These are phyloP conservation scores for Cataglyphis hispanica DNA, from an alignment of 1,140 invertebrate species.

Conservation along the genomic window DNA sequence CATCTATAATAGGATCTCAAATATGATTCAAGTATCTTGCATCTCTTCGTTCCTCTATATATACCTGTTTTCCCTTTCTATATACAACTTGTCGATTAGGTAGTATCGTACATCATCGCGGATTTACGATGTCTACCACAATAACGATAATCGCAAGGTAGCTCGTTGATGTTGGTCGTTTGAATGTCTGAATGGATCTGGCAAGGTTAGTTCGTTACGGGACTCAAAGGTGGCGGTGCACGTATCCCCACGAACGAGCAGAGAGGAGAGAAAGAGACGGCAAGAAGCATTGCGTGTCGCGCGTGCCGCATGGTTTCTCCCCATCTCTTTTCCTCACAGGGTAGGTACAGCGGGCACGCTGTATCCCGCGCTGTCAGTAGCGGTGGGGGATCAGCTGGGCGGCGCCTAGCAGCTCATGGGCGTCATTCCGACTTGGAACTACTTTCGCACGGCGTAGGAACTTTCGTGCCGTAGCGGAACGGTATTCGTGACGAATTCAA, in stretches of 20 bases:
- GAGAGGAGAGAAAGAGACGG: slow-evolving; percentile 23
- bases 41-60: neutral
- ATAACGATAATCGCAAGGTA: slow-evolving; percentile 77
- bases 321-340: neutral
- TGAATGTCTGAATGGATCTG: slow-evolving; percentile 85
- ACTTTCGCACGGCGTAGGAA: slow-evolving; percentile 84
- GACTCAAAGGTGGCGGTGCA: slow-evolving; percentile 83
- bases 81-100: slow-evolving; percentile 38
- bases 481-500: slow-evolving; percentile 86
- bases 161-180: slow-evolving; percentile 84
- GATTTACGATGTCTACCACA: slow-evolving; percentile 53
- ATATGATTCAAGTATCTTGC: neutral
- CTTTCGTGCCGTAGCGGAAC: slow-evolving; percentile 77
- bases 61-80: neutral
- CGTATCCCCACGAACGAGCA: slow-evolving; percentile 66
- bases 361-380: slow-evolving; percentile 50
- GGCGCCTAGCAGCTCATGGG: slow-evolving; percentile 81
- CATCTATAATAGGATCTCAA: slow-evolving; percentile 37
- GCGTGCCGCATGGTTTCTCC: slow-evolving; percentile 65
- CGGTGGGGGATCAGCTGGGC: slow-evolving; percentile 80
- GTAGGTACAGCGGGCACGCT: slow-evolving; percentile 47
- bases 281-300: slow-evolving; percentile 66
- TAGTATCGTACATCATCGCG: neutral
- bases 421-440: slow-evolving; percentile 82
- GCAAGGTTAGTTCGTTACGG: slow-evolving; percentile 78